Base-by-base conservation (phyloP, 30 jellyfish, hydroid and myxozoan genomes). In the Rhopilema esculentum region DNA sequence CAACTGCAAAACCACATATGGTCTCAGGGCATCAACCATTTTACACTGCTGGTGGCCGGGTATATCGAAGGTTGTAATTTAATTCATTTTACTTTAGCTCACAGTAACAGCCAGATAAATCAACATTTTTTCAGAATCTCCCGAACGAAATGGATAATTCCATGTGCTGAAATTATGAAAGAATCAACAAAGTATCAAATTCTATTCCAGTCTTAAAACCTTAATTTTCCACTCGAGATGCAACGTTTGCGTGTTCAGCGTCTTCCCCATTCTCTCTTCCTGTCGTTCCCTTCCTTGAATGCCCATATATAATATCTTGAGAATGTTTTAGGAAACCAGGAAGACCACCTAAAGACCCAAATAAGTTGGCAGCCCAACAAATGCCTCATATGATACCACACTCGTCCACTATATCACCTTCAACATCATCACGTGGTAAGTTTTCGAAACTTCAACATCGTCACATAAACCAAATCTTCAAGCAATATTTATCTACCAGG, bases 271-370 rank as follows among this genome's bases (percentile, higher is more conserved):
- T n/a, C n/a, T n/a, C n/a, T n/a, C n/a, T n/a, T n/a, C n/a, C n/a
- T n/a, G n/a, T n/a, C n/a, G n/a, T n/a, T n/a, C n/a, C n/a, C n/a
- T n/a, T n/a, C n/a, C n/a, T n/a, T n/a, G n/a, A n/a, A n/a, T n/a
- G n/a, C n/a, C n/a, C n/a, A n/a, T n/a, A n/a, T n/a, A n/a, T n/a
- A n/a, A n/a, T n/a, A n/a, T n/a, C n/a, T n/a, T n/a, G n/a, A n/a
- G n/a, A 28, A 24, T 20, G n/a, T 83, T 77, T 30, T 49, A 89
- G 97, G 77, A 80, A 81, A 67, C 97, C 97, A 16, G 97, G 97
- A 4, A 23, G 97, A 72, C 97, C 97, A 89, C 97, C 97, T 15
- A 89, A 89, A 63, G 97, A 89, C 49, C 88, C 91, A 31, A 53
- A 27, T 27, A 89, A 80, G 52, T 20, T 29, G 12, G 79, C 89